Conservation (phyloP, 2,888 invertebrate species). For the Leptopterna dolabrata region DNA sequence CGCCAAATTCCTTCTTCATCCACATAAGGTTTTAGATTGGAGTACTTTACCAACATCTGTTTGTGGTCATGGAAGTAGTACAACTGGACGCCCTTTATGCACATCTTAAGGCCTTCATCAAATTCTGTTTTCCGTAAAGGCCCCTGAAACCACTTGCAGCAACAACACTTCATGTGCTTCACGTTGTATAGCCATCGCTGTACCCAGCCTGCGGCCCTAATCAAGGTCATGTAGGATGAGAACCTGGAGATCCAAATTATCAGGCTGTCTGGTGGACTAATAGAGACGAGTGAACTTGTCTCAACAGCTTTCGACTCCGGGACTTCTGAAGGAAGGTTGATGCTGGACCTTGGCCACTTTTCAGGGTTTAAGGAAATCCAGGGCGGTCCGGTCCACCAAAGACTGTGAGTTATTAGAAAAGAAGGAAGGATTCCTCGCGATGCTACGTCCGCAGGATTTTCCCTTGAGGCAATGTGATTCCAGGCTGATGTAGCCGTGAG, state of each 20-base stretch:
- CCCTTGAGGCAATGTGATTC: not conserved
- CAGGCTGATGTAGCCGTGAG: not conserved
- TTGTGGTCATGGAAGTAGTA: not conserved
- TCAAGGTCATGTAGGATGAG: not conserved
- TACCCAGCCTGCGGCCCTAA: slow-evolving; percentile 18
- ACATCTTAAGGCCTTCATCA: not conserved
- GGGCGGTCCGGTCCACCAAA: slow-evolving; percentile 31
- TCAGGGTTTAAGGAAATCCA: not conserved
- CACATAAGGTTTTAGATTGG: slow-evolving; percentile 43
- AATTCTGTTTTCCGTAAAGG: not conserved
- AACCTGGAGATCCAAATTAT: slow-evolving; percentile 1
- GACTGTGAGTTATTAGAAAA: not conserved
- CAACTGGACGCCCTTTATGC: not conserved
- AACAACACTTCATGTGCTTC: not conserved
- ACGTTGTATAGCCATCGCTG: not conserved
- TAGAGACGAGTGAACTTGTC: not conserved
- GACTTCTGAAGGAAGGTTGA: not conserved
- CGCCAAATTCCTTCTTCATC: slow-evolving; percentile 44
- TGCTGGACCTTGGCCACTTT: not conserved
- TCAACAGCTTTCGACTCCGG: not conserved
- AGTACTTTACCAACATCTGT: not conserved
- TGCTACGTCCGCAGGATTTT: slow-evolving; percentile 22
- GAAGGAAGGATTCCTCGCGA: slow-evolving; percentile 8
- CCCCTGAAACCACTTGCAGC: not conserved
- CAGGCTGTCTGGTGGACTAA: not conserved